These are phyloP conservation scores for Syngnathus rostellatus DNA, from an alignment of 2,797 vertebrate species.

Conservation along the genomic window DNA sequence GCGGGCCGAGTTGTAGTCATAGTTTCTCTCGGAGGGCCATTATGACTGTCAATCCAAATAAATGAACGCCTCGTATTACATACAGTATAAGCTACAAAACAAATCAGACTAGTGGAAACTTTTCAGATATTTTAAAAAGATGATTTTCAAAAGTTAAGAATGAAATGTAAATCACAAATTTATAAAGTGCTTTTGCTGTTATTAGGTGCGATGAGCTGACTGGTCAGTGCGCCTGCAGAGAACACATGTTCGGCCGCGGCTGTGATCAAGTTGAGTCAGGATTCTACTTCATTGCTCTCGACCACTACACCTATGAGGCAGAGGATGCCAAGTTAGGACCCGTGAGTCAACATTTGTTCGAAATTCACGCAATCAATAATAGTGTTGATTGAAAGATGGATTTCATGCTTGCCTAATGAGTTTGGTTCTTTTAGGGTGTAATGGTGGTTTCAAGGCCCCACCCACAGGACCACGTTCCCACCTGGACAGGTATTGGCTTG, in stretches of 20 bases:
- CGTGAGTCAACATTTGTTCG: conserved; percentile 63
- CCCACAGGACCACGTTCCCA: conserved; percentile 79
- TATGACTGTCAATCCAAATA: no score
- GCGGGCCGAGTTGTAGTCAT: no score
- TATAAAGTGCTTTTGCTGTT: conserved; percentile 2
- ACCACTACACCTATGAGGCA: conserved; percentile 94
- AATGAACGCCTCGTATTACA: no score
- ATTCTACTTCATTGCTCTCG: conserved; percentile 89
- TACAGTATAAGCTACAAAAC: no score
- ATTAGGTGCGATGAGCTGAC: conserved; percentile 66
- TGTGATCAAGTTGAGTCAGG: conserved; percentile 90
- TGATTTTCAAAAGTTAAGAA: background rate
- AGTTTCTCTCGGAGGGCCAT: no score
- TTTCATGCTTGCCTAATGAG: background rate
- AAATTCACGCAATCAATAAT: background rate
- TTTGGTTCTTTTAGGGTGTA: conserved; percentile 69
- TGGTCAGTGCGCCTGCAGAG: conserved; percentile 83
- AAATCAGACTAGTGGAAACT: no score
- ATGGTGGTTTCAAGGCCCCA: conserved; percentile 75
- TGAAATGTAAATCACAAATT: background rate
- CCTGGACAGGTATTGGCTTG: conserved; percentile 92
- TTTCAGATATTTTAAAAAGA: no score
- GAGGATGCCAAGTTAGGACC: conserved; percentile 86
- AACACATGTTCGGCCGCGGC: conserved; percentile 87
- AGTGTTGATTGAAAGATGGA: background rate